phyloP scores from a whole-genome alignment of 2,888 invertebrate genomes.

The Argyresthia albistria region DNA sequence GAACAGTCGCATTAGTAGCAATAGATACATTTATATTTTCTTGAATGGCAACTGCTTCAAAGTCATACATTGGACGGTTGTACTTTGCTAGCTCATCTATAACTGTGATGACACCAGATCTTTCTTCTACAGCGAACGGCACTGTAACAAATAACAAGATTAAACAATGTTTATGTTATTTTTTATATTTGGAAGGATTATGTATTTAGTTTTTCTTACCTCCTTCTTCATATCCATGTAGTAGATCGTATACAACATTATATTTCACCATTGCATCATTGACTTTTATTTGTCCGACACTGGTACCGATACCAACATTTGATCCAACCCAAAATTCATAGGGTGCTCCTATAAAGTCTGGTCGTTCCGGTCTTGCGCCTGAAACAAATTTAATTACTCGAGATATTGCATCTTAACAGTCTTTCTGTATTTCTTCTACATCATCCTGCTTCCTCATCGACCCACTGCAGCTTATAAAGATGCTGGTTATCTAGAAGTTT shows the following conservation, averaged over 20 bases:
- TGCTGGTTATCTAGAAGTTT: not conserved
- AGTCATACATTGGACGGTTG: slow-evolving; percentile 79
- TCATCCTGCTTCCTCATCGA: no score
- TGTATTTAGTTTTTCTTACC: slow-evolving; percentile 49
- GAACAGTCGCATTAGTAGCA: slow-evolving; percentile 87
- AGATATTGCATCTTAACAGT: no score
- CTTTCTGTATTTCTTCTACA: no score
- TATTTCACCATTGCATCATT: slow-evolving; percentile 79
- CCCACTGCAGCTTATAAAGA: no score
- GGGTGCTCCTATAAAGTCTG: slow-evolving; percentile 87
- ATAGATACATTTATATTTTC: slow-evolving; percentile 74
- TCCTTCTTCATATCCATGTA: slow-evolving; percentile 89
- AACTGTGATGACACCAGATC: slow-evolving; percentile 89
- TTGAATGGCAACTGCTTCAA: slow-evolving; percentile 86
- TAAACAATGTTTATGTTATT: not conserved
- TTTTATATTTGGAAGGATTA: not conserved
- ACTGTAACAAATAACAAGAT: slow-evolving; percentile 59
- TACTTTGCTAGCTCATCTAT: slow-evolving; percentile 82
- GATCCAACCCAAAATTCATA: slow-evolving; percentile 93
- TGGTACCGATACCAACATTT: slow-evolving; percentile 88
- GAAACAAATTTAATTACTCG: slow-evolving; percentile 14
- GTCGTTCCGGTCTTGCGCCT: slow-evolving; percentile 71
- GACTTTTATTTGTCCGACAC: slow-evolving; percentile 87
- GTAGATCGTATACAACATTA: slow-evolving; percentile 81
- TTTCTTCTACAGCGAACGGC: slow-evolving; percentile 93